phyloP scores from a whole-genome alignment of 2,113 vertebrate genomes.

The Panthera uncia region DNA sequence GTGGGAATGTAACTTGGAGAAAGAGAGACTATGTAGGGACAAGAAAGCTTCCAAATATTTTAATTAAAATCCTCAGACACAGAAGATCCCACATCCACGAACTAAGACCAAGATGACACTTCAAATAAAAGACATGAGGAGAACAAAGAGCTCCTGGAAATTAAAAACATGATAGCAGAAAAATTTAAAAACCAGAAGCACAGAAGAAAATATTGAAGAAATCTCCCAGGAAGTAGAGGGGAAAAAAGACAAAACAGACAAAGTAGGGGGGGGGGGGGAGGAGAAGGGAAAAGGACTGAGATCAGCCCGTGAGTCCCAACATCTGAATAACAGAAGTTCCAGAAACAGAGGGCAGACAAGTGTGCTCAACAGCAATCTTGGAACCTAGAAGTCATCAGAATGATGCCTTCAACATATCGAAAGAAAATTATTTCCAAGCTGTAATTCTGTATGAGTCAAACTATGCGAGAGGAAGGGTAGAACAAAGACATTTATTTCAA shows the following conservation, averaged over 20 bases:
- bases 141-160: background rate
- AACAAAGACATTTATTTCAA: conserved; percentile 5
- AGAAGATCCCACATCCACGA: background rate
- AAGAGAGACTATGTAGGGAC: fast-evolving
- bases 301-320: background rate
- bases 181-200: background rate
- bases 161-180: background rate
- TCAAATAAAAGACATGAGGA: background rate
- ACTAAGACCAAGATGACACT: background rate
- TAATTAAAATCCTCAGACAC: background rate
- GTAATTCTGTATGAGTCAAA: background rate
- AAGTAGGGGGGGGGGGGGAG: background rate
- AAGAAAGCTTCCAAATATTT: background rate
- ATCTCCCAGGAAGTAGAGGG: background rate
- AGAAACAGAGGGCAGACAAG: background rate
- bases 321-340: background rate
- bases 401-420: background rate
- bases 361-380: background rate
- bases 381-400: background rate
- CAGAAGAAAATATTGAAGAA: background rate
- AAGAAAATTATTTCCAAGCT: background rate
- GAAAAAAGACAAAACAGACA: background rate
- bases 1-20: background rate
- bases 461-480: background rate
- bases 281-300: background rate